Conservation (phyloP, 2,797 vertebrate species). For the Melanogrammus aeglefinus region DNA sequence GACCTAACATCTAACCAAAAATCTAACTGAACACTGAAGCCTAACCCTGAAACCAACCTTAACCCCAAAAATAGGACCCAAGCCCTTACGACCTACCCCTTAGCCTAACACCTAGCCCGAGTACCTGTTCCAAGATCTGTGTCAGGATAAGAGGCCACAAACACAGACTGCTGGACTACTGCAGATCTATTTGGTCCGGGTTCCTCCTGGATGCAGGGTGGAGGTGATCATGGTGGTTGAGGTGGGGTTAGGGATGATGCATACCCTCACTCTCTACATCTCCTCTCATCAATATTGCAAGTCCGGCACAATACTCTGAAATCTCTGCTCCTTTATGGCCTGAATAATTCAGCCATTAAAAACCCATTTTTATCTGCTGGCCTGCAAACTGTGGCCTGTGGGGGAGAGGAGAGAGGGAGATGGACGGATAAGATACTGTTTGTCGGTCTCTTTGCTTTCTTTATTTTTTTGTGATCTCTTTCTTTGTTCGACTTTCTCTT, state of each 20-base stretch:
- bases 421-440: not conserved
- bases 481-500: not conserved
- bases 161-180: not conserved
- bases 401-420: conserved; percentile 1
- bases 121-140: not conserved
- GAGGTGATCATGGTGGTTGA: conserved; percentile 29
- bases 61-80: not conserved
- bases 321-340: conserved; percentile 64
- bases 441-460: not conserved
- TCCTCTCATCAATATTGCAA: conserved; percentile 70
- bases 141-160: not conserved
- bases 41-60: not conserved
- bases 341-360: conserved; percentile 71
- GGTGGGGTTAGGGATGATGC: not conserved
- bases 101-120: not conserved
- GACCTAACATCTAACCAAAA: not conserved
- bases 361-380: conserved; percentile 49
- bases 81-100: not conserved
- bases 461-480: not conserved
- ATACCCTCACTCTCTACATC: conserved; percentile 35
- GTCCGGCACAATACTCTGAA: conserved; percentile 60
- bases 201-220: not conserved
- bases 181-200: not conserved
- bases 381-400: conserved; percentile 29
- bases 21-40: not conserved